These are phyloP conservation scores for Mayetiola destructor DNA, from an alignment of 2,888 invertebrate genomes.

Conservation along the genomic window DNA sequence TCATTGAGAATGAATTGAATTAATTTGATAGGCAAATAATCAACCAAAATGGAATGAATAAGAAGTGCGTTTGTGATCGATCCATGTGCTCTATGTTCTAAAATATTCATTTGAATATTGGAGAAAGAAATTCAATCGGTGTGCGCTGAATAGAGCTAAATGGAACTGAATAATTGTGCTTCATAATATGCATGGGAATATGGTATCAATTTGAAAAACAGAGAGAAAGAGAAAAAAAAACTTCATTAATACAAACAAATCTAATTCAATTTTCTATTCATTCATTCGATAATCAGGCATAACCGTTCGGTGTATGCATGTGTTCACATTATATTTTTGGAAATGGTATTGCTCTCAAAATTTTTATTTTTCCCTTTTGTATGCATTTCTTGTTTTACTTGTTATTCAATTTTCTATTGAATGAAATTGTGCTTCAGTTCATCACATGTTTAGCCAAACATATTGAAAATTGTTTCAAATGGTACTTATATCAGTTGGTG, in stretches of 20 bases:
- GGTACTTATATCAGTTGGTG: not conserved
- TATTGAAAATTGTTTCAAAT: constrained; percentile 1
- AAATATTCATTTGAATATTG: no score
- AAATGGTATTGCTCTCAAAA: not conserved
- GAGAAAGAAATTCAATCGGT: no score
- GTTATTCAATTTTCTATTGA: not conserved
- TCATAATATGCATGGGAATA: no score
- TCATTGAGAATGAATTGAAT: constrained; percentile 2
- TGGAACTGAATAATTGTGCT: no score
- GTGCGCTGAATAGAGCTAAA: no score
- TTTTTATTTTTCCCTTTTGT: not conserved
- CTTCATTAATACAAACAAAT: no score
- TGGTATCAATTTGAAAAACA: no score
- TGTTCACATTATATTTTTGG: not conserved
- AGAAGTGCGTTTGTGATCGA: not conserved
- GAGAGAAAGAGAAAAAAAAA: no score
- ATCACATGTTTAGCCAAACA: not conserved
- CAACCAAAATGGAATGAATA: no score
- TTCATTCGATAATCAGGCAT: not conserved
- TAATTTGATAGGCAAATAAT: constrained; percentile 4
- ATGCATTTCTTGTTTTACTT: not conserved
- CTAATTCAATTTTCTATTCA: constrained; percentile 9
- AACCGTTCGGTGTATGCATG: not conserved
- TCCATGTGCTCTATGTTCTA: no score
- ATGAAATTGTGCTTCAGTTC: not conserved